phyloP scores from a whole-genome alignment of 1,140 invertebrate species.

The Leptinotarsa lineolata region DNA sequence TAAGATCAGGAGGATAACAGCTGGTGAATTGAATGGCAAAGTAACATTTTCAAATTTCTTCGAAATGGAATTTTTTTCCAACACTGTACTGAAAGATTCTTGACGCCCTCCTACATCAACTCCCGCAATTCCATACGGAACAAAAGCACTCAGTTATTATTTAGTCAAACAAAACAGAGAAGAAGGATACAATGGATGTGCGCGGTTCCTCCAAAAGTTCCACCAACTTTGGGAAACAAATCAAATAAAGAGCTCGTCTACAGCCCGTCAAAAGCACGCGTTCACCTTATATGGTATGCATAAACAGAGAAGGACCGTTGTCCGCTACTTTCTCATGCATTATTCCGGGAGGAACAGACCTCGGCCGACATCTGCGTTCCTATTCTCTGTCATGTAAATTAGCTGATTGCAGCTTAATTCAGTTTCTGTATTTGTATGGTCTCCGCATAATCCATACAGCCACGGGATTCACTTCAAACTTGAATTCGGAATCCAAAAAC shows the following conservation, averaged over 20 bases:
- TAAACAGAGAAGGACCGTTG: conserved; percentile 40
- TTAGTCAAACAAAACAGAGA: neutral
- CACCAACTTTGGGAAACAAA: conserved; percentile 20
- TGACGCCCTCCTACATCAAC: neutral
- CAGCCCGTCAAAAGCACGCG: conserved; percentile 36
- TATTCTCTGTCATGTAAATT: conserved; percentile 45
- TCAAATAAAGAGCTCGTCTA: conserved; percentile 21
- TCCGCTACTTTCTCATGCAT: conserved; percentile 44
- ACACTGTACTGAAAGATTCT: too few relatives aligned
- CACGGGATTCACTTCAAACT: conserved; percentile 9
- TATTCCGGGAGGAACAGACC: conserved; percentile 42
- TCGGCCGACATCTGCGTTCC: conserved; percentile 39
- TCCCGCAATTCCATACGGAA: neutral
- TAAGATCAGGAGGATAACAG: too few relatives aligned
- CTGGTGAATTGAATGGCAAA: too few relatives aligned
- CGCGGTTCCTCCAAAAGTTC: conserved; percentile 9
- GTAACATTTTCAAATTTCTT: too few relatives aligned
- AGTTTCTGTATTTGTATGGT: conserved; percentile 46
- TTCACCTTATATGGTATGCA: conserved; percentile 44
- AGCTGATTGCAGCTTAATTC: conserved; percentile 45
- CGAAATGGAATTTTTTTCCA: too few relatives aligned
- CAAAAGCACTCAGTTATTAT: neutral
- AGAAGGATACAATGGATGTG: conserved; percentile 11
- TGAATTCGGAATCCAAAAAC: neutral
- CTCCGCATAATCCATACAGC: conserved; percentile 39